Evolutionary conservation across 2,888 invertebrate genomes (phyloP).

Genomic region (Sabatieria punctata): DNA sequence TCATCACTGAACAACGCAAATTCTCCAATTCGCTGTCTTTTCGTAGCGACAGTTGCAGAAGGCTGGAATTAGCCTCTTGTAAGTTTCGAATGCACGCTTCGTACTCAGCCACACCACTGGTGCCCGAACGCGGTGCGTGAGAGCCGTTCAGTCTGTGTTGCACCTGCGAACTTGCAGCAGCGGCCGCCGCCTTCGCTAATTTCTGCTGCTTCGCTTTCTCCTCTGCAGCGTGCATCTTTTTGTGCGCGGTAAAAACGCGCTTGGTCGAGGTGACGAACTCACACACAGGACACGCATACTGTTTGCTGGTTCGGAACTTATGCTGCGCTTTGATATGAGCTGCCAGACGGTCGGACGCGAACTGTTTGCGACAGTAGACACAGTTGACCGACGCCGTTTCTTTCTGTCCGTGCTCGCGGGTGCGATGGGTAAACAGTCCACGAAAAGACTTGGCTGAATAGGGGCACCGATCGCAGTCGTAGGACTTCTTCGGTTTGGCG

Average conservation of each 20-base stretch:
- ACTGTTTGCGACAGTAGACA: not conserved
- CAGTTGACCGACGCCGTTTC: not conserved
- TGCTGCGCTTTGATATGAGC: conserved; percentile 1
- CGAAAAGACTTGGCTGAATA: conserved; percentile 1
- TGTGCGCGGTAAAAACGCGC: conserved; percentile 1
- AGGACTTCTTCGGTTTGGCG: not conserved
- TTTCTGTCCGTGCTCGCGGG: not conserved
- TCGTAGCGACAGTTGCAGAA: not conserved
- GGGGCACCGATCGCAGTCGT: not conserved
- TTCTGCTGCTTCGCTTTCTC: not conserved
- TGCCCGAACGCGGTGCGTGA: too few species aligned
- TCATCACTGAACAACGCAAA: too few species aligned
- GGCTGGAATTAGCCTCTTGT: conserved; percentile 2
- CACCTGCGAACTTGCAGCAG: not conserved
- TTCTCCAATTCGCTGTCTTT: not conserved
- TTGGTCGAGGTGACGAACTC: not conserved
- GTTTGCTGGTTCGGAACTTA: not conserved
- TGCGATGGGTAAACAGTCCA: not conserved
- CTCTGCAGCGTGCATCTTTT: not conserved
- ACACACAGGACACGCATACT: not conserved
- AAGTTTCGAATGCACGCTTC: not conserved
- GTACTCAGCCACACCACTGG: too few species aligned
- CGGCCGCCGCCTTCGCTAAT: too few species aligned
- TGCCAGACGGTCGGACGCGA: not conserved
- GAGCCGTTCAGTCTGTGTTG: not conserved